A percentile compares a stretch with the other conserved stretches of the same genome.
These are phyloP conservation scores for Apis dorsata DNA, from an alignment of 1,140 invertebrate genomes.

Conservation along the genomic window DNA sequence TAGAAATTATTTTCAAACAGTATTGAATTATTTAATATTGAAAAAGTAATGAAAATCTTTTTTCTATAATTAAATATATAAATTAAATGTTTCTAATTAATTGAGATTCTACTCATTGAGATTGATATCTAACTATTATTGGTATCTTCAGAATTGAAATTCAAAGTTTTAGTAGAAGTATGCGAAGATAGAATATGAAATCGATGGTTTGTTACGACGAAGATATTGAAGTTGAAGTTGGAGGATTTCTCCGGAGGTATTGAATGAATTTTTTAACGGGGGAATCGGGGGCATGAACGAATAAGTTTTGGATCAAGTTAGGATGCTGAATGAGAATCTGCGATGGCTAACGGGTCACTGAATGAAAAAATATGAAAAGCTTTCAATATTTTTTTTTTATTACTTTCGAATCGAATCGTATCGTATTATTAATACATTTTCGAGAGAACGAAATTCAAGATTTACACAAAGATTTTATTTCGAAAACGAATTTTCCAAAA, in stretches of 20 bases:
- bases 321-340: neutral
- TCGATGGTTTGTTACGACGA: slow-evolving; percentile 23
- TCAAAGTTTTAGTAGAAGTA: neutral
- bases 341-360: neutral
- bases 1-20: too few relatives aligned
- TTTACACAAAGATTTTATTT: too few relatives aligned
- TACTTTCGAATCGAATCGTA: neutral
- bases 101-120: neutral
- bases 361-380: neutral
- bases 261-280: slow-evolving; percentile 26
- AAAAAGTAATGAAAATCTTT: neutral
- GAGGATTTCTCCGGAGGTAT: slow-evolving; percentile 4
- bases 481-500: too few relatives aligned
- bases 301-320: slow-evolving; percentile 7
- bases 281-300: neutral
- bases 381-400: neutral
- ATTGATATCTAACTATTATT: neutral
- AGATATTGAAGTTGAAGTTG: slow-evolving; percentile 17
- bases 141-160: neutral
- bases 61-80: neutral
- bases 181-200: neutral
- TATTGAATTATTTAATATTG: neutral
- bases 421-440: neutral
- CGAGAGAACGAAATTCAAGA: too few relatives aligned
- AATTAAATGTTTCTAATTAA: neutral